Percentiles rank a stretch among this genome's conserved stretches.
Conservation (phyloP, 2,888 invertebrate genomes). For the Gryllus longicercus region DNA sequence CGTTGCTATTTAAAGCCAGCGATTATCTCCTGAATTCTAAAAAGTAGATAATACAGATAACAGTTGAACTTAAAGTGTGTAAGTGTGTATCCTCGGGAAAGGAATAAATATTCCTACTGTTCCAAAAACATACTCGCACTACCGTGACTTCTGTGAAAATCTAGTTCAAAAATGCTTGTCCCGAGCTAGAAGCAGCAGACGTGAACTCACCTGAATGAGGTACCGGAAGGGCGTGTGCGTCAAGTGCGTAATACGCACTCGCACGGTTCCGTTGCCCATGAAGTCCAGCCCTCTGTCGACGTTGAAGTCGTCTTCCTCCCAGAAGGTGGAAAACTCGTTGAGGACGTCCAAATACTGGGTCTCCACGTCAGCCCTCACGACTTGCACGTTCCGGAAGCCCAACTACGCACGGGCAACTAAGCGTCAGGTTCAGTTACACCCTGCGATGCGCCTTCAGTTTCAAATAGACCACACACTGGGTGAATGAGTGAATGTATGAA, state of each 20-base stretch:
- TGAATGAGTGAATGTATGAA: too few relatives aligned
- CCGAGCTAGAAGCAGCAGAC: background rate
- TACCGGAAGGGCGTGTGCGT: conserved; percentile 71
- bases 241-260: conserved; percentile 72
- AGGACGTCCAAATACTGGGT: background rate
- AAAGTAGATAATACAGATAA: too few relatives aligned
- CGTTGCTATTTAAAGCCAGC: too few relatives aligned
- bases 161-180: too few relatives aligned
- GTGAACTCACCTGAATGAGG: conserved; percentile 41
- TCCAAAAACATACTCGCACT: too few relatives aligned
- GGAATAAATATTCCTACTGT: too few relatives aligned
- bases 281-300: conserved; percentile 79
- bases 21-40: too few relatives aligned
- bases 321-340: conserved; percentile 66
- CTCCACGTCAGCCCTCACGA: conserved; percentile 56
- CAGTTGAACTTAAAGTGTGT: too few relatives aligned
- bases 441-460: background rate
- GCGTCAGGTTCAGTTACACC: background rate
- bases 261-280: conserved; percentile 68
- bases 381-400: conserved; percentile 60
- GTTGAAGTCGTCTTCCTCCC: conserved; percentile 77
- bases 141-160: too few relatives aligned
- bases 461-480: background rate
- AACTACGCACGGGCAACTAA: conserved; percentile 50
- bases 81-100: too few relatives aligned